A percentile compares a stretch with the other conserved stretches of the same genome.
phyloP scores from a whole-genome alignment of 2,113 vertebrate genomes.

The Poeciliopsis prolifica region DNA sequence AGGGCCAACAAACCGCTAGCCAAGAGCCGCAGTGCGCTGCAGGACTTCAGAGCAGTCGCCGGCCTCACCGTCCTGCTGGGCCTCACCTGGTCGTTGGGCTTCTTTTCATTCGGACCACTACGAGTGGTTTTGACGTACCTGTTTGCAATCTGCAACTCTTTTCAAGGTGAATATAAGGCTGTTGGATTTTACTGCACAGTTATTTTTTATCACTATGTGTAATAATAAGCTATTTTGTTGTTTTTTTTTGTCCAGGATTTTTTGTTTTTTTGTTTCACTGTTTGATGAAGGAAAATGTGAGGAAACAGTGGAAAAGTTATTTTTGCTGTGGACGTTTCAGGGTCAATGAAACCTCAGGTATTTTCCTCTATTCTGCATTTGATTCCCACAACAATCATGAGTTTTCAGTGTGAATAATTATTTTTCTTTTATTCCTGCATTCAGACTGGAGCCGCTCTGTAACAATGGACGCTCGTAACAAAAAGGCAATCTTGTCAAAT shows the following conservation, averaged over 20 bases:
- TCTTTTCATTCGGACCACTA: conserved; percentile 84
- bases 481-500: conserved; percentile 59
- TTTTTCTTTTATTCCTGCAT: conserved; percentile 27
- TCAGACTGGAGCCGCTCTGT: conserved; percentile 79
- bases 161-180: conserved; percentile 82
- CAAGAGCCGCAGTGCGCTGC: conserved; percentile 54
- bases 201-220: neutral
- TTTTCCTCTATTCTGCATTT: neutral
- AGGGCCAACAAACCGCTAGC: conserved; percentile 68
- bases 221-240: neutral
- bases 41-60: conserved; percentile 81
- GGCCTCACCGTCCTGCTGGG: conserved; percentile 88
- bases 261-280: conserved; percentile 92
- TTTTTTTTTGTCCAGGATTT: conserved; percentile 74
- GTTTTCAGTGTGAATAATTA: neutral
- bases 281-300: conserved; percentile 87
- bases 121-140: conserved; percentile 83
- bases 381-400: neutral
- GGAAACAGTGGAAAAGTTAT: conserved; percentile 83
- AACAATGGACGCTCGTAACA: conserved; percentile 45
- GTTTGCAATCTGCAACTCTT: conserved; percentile 86
- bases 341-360: conserved; percentile 59
- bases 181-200: neutral
- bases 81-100: conserved; percentile 87
- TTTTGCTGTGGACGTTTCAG: conserved; percentile 80